Evolutionary conservation across 1,140 invertebrate species (phyloP), one percentile per base, ranked within the genome.

Genomic region (Bombus superbus): DNA sequence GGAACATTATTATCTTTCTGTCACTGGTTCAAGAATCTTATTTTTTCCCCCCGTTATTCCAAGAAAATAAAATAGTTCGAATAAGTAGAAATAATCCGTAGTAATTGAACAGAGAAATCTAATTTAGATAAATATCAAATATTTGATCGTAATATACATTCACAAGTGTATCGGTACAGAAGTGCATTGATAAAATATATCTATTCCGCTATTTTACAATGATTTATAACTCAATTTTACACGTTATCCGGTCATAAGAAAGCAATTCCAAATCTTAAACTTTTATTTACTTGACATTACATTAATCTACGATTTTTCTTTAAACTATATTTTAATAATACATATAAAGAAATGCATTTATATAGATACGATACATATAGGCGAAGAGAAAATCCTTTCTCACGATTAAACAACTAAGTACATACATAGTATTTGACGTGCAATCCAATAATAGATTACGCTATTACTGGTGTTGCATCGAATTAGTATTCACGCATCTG

Each of bases 381-480:
- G 22, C 2, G 22, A 38, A 38, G 18, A 57, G 22, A 25, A 1
- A 38, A 38, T 32, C 3, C 25, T 76, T 57, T 76, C 35, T 57
- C 74, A 59, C 35, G 53, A 1, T 76, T 53, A 25, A 76, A 76
- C 35, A 57, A 15, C 8, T 18, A 62, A n/a, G 18, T 53, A 22
- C 47, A 53, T 53, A n/a, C 59, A n/a, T 15, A 22, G 25, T 38
- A 22, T 38, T 76, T 38, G 53, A 42, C 32, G 47, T 11, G 6
- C 25, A 22, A 11, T 76, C 35, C 47, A 76, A 35, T 76, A 76
- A 76, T 76, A 76, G 74, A 76, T 76, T 57, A 75, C 44, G 32
- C 44, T 75, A 25, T 53, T 75, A 53, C 3, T n/a, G 25, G 38
- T 15, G 53, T n/a, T 38, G 28, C 25, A 57, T 74, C 25, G 44